These are phyloP conservation scores for Alligator sinensis DNA, from an alignment of 2,113 vertebrate genomes.

Conservation along the genomic window DNA sequence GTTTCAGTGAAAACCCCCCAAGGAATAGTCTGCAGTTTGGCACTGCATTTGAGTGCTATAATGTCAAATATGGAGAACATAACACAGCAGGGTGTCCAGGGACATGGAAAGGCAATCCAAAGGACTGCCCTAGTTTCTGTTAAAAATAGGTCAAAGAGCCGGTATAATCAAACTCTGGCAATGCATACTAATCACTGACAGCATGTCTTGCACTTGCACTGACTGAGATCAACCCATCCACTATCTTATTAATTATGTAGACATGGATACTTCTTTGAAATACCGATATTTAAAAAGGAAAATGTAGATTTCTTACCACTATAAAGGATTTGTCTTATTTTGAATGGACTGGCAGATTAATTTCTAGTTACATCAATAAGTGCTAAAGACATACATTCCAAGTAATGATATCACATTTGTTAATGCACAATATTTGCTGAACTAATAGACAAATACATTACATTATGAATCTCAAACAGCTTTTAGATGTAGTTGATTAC, in stretches of 20 bases:
- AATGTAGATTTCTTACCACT: neutral
- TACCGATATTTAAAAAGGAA: conserved; percentile 29
- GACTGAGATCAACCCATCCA: neutral
- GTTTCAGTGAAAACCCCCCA: conserved; percentile 42
- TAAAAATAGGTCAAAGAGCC: conserved; percentile 86
- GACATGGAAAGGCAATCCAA: conserved; percentile 76
- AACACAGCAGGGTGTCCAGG: conserved; percentile 75
- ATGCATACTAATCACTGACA: conserved; percentile 81
- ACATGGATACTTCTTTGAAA: neutral
- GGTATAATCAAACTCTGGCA: conserved; percentile 81
- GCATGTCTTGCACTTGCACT: neutral
- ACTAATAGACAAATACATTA: conserved; percentile 15
- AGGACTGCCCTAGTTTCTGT: conserved; percentile 82
- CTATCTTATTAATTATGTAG: conserved; percentile 28
- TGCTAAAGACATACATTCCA: neutral
- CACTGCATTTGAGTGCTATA: conserved; percentile 54
- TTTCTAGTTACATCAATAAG: conserved; percentile 46
- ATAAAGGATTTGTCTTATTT: conserved; percentile 3
- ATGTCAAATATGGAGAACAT: conserved; percentile 73
- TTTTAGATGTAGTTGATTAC: neutral
- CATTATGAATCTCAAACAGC: neutral
- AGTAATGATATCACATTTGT: conserved; percentile 7
- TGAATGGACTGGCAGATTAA: neutral
- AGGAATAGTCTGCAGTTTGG: conserved; percentile 57
- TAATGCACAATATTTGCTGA: neutral